Base-by-base conservation (phyloP, 1,140 invertebrate species). In the Helicoverpa armigera region DNA sequence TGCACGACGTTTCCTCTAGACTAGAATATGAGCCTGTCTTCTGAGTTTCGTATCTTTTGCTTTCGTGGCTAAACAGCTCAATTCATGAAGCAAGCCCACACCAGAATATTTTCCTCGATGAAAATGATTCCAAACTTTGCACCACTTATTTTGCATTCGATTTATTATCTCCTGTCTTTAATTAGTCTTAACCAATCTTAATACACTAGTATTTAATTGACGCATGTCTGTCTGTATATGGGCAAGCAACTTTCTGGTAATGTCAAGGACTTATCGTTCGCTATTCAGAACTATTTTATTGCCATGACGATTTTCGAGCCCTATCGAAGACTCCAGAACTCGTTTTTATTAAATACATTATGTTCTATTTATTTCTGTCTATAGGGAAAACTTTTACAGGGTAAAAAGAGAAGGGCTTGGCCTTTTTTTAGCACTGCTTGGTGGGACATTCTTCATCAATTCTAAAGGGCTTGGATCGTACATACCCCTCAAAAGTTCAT, bases 181-280 rank as follows among this genome's bases (percentile, higher is more conserved):
- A 50, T 67, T 67, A 67, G 16, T 12, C 63, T n/a, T 29, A 60
- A 11, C 10, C 61, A 63, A n/a, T 31, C n/a, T 2, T 50, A 12
- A 43, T 16, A 67, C 48, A 50, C 63, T 18, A 16, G 63, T 67
- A 50, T 67, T 50, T 11, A 67, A 67, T 35, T 35, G 35, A 35
- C 35, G 35, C 35, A 35, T 67, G 43, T 18, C 16, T 67, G 63
- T 48, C 63, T 43, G 48, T 67, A 50, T 67, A 50, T 48, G 63
- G 63, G 23, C 1, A 13, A 50, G 48, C 63, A 50, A 67, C 63
- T 67, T 67, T 67, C 63, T 67, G 63, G 63, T 67, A 67, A 67
- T 67, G 63, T 67, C 63, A 67, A 67, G 63, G 63, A 67, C 63
- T 18, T 67, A 67, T 67, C 9, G 63, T 67, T 67, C 35, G 63